These are phyloP conservation scores for Strix occidentalis DNA, from an alignment of 2,797 vertebrate species.

Conservation along the genomic window DNA sequence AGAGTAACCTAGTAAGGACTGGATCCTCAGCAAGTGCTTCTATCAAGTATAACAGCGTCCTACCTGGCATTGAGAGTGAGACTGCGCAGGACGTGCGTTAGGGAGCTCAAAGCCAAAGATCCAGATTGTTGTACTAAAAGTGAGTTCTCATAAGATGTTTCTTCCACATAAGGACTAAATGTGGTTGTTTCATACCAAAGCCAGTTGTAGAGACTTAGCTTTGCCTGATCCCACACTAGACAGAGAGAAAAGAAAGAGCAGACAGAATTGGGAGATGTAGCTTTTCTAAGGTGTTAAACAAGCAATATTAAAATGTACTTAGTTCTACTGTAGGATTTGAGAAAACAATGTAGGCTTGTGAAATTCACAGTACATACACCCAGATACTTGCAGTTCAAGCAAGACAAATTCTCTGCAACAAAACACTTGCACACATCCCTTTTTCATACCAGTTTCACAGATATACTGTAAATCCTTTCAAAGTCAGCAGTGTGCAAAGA, in stretches of 20 bases:
- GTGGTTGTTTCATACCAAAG: slow-evolving; percentile 98
- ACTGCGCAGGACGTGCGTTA: slow-evolving; percentile 91
- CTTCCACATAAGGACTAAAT: slow-evolving; percentile 89
- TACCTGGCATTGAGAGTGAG: slow-evolving; percentile 96
- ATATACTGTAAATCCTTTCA: neutral
- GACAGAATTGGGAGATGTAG: neutral
- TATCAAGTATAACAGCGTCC: neutral
- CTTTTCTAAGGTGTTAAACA: neutral
- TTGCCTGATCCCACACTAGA: slow-evolving; percentile 97
- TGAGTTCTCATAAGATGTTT: slow-evolving; percentile 97
- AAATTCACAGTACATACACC: neutral
- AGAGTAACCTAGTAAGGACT: neutral
- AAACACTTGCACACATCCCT: neutral
- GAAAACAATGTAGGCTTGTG: neutral
- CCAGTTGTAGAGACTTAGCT: slow-evolving; percentile 96
- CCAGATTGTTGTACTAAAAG: slow-evolving; percentile 93
- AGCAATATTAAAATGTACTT: neutral
- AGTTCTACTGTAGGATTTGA: neutral
- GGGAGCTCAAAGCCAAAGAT: slow-evolving; percentile 90
- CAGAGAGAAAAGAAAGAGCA: slow-evolving; percentile 6
- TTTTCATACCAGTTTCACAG: neutral
- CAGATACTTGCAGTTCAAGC: neutral
- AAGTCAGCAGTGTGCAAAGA: neutral
- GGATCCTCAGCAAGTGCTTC: neutral
- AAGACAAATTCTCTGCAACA: neutral